Conservation (phyloP, 2,888 invertebrate genomes). For the Fragum whitleyi region DNA sequence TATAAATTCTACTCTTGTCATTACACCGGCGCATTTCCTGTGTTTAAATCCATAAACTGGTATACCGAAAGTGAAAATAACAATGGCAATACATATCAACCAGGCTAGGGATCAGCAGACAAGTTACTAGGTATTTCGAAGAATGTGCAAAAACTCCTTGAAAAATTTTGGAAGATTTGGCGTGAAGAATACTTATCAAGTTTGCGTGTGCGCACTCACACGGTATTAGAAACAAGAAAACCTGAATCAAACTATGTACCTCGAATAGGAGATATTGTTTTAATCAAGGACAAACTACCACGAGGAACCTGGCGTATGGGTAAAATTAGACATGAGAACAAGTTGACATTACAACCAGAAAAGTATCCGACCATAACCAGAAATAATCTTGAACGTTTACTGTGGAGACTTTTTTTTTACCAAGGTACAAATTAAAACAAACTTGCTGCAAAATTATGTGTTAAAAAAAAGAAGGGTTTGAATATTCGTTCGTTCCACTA, state of each 20-base stretch:
- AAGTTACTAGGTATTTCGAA: slow-evolving; percentile 6
- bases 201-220: slow-evolving; percentile 37
- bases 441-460: no score
- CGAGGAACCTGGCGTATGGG: neutral
- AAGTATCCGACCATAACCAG: no score
- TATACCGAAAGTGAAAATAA: slow-evolving; percentile 24
- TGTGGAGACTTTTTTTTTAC: no score
- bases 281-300: neutral
- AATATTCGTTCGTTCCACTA: no score
- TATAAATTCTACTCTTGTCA: slow-evolving; percentile 37
- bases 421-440: no score
- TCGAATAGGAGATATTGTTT: neutral
- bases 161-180: slow-evolving; percentile 39
- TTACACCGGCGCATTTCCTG: slow-evolving; percentile 37
- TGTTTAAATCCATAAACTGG: slow-evolving; percentile 35
- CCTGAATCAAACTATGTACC: neutral
- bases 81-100: neutral
- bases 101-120: neutral
- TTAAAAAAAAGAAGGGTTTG: no score
- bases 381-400: no score
- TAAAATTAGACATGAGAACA: neutral
- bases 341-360: no score
- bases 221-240: slow-evolving; percentile 13
- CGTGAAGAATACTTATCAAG: slow-evolving; percentile 36
- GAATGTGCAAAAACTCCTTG: slow-evolving; percentile 11